A percentile compares a stretch with the other conserved stretches of the same genome.
Evolutionary conservation across 1,140 invertebrate species (phyloP).

Genomic region (Lucilia cuprina): DNA sequence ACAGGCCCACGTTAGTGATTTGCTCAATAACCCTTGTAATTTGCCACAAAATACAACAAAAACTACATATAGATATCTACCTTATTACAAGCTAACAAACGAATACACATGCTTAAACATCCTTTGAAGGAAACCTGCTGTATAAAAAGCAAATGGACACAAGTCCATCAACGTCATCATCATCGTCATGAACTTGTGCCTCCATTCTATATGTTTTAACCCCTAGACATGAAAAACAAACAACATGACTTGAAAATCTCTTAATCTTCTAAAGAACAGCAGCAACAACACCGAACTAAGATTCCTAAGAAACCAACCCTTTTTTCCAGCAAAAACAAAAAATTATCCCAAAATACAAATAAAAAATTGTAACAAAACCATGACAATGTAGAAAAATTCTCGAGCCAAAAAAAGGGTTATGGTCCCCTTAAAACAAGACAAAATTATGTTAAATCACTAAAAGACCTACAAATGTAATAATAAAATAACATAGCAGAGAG

Average conservation of each 20-base stretch:
- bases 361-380: background rate
- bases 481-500: background rate
- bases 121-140: too few relatives aligned
- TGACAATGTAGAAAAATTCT: constrained; percentile 18
- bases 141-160: background rate
- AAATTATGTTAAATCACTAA: constrained; percentile 19
- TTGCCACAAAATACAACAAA: constrained; percentile 36
- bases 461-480: background rate
- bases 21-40: constrained; percentile 62
- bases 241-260: constrained; percentile 32
- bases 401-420: background rate
- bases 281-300: background rate
- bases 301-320: background rate
- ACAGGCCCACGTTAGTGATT: constrained; percentile 48
- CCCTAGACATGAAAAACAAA: background rate
- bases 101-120: background rate
- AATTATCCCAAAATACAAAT: background rate
- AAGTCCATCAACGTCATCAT: constrained; percentile 19
- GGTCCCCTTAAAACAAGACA: constrained; percentile 50
- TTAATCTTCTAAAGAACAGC: constrained; percentile 23
- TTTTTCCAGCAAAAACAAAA: background rate
- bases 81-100: background rate
- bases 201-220: background rate
- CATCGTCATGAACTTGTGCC: background rate
- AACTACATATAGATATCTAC: background rate